Evolutionary conservation across 1,140 invertebrate species (phyloP).

Genomic region (Mamestra configurata): DNA sequence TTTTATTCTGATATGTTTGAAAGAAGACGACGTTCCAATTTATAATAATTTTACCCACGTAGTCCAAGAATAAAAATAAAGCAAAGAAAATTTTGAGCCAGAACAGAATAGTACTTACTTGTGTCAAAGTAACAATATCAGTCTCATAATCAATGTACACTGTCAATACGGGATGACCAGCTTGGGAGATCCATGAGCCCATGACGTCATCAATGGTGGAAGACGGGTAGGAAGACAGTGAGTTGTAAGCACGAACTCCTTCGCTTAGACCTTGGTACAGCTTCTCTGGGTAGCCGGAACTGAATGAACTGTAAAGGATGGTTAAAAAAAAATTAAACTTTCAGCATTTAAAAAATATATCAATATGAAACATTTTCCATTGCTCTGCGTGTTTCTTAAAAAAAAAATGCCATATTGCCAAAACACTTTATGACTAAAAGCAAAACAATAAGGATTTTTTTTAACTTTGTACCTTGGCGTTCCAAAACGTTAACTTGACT

Average conservation of each 20-base stretch:
- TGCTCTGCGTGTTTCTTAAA: too few species aligned
- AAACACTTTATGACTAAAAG: too few species aligned
- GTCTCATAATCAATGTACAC: conserved; percentile 85
- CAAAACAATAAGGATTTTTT: too few species aligned
- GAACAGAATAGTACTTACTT: conserved; percentile 81
- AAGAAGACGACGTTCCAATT: too few species aligned
- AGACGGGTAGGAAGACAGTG: conserved; percentile 65
- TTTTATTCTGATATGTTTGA: too few species aligned
- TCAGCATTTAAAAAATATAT: too few species aligned
- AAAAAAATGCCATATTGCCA: too few species aligned
- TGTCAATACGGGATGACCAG: conserved; percentile 91
- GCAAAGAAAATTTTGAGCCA: background rate
- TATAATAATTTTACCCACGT: too few species aligned
- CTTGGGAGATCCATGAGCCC: conserved; percentile 91
- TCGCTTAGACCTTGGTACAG: conserved; percentile 89
- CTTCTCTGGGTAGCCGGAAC: conserved; percentile 89
- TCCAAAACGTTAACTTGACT: too few species aligned
- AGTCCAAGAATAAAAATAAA: background rate
- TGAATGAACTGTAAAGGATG: conserved; percentile 84
- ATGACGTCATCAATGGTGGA: conserved; percentile 86
- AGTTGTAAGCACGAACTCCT: conserved; percentile 73
- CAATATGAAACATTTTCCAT: too few species aligned
- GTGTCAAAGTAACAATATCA: conserved; percentile 81
- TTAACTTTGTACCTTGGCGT: too few species aligned
- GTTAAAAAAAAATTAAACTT: background rate